Evolutionary conservation across 2,113 vertebrate genomes (phyloP), one percentile per base, ranked within the genome.

Genomic region (Cygnus atratus): DNA sequence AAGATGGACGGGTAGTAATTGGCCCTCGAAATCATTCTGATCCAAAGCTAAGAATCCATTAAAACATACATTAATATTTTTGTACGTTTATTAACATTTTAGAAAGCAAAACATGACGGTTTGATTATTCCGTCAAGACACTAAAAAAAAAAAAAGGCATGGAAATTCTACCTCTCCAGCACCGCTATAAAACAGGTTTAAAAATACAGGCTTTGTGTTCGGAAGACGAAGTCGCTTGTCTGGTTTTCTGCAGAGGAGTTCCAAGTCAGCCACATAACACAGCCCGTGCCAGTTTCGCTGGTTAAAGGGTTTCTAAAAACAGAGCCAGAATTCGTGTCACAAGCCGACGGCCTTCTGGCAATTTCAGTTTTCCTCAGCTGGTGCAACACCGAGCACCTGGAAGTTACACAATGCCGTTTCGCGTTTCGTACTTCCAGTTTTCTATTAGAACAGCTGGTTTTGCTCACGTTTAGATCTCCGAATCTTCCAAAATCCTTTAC

Each of bases 391-490:
- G 19, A 67, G 71, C 57, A 50, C 10, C 74, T 55, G 70, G 50
- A 81, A 87, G 91, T 33, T 86, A 37, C 74, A 59, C 79, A 78
- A 50, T 1, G 58, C 10, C 39, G 35, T 8, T 43, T 35, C 20
- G 26, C 22, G 29, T 81, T 52, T 37, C 20, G 31, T 17, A 28
- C 43, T 82, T 68, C 28, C 62, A 79, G 86, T 3, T 43, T 31
- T 35, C 81, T 68, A 9, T 14, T 17, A 15, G 11, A 87, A 16
- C 16, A 71, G 39, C 31, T 17, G 35, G 4, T 26, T 29, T 2
- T 20, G 26, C 58, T 50, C 54, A 11, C 0, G 0, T 35, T 50
- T 4, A 41, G 17, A 54, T 18, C 11, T 55, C 28, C 22, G 3
- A 12, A 5, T 33, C 44, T 54, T 25, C 81, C 59, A 58, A 14